Conservation (phyloP, 2,797 vertebrate species). For the Ispidina lecontei region DNA sequence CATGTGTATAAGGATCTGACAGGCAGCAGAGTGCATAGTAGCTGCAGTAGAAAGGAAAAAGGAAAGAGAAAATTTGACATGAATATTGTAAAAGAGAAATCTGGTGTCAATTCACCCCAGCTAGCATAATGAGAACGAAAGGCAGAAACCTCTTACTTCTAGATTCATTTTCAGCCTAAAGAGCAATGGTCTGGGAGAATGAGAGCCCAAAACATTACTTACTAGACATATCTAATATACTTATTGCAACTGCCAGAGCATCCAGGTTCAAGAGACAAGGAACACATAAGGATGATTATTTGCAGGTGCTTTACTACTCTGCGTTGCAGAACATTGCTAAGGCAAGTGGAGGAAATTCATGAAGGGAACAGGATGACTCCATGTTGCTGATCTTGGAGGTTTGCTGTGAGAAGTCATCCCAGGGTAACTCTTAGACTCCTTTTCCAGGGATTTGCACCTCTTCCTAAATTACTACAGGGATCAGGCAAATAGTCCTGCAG, state of each 20-base stretch:
- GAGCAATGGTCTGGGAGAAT: neutral
- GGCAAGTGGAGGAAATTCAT: neutral
- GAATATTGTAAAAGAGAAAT: neutral
- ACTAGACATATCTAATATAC: neutral
- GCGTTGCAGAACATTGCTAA: neutral
- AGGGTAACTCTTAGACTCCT: neutral
- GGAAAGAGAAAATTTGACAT: neutral
- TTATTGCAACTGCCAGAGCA: neutral
- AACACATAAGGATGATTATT: neutral
- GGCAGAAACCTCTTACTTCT: neutral
- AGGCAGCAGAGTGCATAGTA: neutral
- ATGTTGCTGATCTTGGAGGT: neutral
- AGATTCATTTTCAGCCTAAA: conserved; percentile 5
- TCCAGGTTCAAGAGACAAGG: neutral
- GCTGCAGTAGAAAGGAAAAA: neutral
- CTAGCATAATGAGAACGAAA: neutral
- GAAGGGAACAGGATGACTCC: neutral
- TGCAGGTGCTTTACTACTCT: neutral
- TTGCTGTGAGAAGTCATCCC: neutral
- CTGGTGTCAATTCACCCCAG: neutral
- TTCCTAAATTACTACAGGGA: neutral
- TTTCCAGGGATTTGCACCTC: neutral
- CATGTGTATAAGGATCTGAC: neutral
- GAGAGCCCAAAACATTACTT: neutral
- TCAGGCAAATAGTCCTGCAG: neutral